A percentile compares a stretch with the other conserved stretches of the same genome.
Conservation (phyloP, 1,140 invertebrate species). For the Aphelinus certus region DNA sequence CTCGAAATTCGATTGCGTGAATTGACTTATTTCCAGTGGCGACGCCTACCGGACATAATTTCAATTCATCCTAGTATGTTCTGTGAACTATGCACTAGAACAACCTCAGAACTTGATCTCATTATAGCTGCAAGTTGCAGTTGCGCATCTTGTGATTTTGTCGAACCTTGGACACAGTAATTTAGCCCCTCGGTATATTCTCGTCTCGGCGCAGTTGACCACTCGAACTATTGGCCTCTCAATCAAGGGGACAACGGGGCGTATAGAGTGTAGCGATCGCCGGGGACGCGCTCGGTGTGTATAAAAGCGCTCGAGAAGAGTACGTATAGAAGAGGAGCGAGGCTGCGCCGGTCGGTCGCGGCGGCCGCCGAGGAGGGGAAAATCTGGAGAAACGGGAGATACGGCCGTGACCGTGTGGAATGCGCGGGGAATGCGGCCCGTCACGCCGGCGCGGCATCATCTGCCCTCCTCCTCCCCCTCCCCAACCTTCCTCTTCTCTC, state of each 20-base stretch:
- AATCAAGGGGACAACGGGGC: no score
- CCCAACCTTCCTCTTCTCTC: neutral
- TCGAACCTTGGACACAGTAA: neutral
- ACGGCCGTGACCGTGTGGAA: conserved; percentile 64
- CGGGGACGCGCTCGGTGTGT: no score
- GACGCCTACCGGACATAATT: no score
- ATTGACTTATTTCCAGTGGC: no score
- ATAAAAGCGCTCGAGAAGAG: no score
- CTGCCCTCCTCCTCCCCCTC: conserved; percentile 44
- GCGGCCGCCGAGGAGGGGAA: conserved; percentile 14
- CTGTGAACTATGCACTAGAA: no score
- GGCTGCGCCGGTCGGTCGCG: neutral
- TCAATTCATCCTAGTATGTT: no score
- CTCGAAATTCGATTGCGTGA: no score
- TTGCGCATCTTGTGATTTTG: neutral
- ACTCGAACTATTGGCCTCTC: neutral
- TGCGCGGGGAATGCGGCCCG: conserved; percentile 61
- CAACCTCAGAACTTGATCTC: no score
- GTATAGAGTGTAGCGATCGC: no score
- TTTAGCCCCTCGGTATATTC: neutral
- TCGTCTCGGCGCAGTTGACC: neutral
- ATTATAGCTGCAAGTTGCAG: no score
- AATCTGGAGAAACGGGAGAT: conserved; percentile 63
- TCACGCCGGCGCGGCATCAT: conserved; percentile 50
- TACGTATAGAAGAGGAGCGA: neutral